Evolutionary conservation across 35 echinoderm and acorn worm species (phyloP).

Genomic region (Eucidaris tribuloides): DNA sequence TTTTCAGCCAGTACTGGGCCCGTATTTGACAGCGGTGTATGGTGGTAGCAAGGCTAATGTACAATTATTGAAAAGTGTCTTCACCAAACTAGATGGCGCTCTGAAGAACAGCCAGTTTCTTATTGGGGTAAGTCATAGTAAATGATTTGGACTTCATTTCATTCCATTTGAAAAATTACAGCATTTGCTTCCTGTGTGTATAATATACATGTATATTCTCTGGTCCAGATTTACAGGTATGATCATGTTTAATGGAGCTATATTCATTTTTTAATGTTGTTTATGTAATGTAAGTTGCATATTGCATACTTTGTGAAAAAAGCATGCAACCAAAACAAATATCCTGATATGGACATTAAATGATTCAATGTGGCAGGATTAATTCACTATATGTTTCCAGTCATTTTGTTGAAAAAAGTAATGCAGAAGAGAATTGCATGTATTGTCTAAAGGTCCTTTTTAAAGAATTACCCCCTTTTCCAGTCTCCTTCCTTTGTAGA

Average conservation of each 20-base stretch:
- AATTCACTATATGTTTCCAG: too few species aligned
- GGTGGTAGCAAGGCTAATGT: conserved; percentile 50
- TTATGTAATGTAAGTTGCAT: background rate
- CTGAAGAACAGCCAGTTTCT: conserved; percentile 44
- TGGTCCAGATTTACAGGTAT: background rate
- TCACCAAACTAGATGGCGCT: conserved; percentile 34
- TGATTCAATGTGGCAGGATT: too few species aligned
- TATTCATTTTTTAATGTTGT: too few species aligned
- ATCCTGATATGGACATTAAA: too few species aligned
- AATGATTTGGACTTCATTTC: background rate
- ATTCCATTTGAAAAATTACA: background rate
- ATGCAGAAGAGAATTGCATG: too few species aligned
- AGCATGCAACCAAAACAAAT: background rate
- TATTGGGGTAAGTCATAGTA: conserved; percentile 40
- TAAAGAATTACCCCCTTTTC: too few species aligned
- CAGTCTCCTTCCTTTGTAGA: too few species aligned
- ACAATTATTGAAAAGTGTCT: conserved; percentile 4
- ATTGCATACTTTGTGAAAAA: background rate
- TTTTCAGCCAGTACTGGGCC: conserved; percentile 51
- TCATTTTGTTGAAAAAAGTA: too few species aligned
- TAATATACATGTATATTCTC: background rate
- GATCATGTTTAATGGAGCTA: too few species aligned
- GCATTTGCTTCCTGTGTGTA: background rate
- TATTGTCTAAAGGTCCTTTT: too few species aligned
- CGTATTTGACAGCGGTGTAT: conserved; percentile 46